Conservation (phyloP, 2,888 invertebrate genomes). For the Desoria tigrina region DNA sequence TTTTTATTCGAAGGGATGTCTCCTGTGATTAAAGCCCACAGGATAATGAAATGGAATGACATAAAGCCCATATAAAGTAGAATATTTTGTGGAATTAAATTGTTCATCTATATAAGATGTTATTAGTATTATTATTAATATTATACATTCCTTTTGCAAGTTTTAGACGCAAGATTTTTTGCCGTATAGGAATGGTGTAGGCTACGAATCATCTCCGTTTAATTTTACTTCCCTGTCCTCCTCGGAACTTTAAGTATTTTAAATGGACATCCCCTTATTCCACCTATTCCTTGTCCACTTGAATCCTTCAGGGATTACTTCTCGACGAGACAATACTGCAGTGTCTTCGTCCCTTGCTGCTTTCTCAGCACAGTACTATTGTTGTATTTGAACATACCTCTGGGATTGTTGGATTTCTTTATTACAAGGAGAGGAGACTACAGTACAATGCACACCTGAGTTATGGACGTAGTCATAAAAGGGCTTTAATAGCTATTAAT, state of each 20-base stretch:
- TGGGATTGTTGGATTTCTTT: background rate
- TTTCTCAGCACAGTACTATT: background rate
- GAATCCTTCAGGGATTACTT: background rate
- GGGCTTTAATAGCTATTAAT: conserved; percentile 48
- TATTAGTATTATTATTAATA: too few relatives aligned
- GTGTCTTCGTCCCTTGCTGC: too few relatives aligned
- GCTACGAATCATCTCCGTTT: background rate
- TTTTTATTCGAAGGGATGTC: conserved; percentile 2
- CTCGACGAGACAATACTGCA: too few relatives aligned
- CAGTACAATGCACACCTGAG: background rate
- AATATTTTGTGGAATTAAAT: background rate
- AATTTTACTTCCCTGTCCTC: conserved; percentile 4
- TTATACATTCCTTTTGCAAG: too few relatives aligned
- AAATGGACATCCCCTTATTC: conserved; percentile 2
- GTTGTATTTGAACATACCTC: background rate
- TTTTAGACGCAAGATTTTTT: too few relatives aligned
- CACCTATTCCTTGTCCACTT: conserved; percentile 3
- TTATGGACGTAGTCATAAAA: conserved; percentile 51
- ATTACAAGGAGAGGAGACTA: background rate
- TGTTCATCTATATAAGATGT: background rate
- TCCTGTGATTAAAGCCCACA: conserved; percentile 18
- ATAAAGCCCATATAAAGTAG: conserved; percentile 14
- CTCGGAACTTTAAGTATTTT: conserved; percentile 6
- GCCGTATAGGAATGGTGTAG: too few relatives aligned
- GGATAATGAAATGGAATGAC: conserved; percentile 22